These are phyloP conservation scores for Andrena bicolor DNA, from an alignment of 2,888 invertebrate species.

Conservation along the genomic window DNA sequence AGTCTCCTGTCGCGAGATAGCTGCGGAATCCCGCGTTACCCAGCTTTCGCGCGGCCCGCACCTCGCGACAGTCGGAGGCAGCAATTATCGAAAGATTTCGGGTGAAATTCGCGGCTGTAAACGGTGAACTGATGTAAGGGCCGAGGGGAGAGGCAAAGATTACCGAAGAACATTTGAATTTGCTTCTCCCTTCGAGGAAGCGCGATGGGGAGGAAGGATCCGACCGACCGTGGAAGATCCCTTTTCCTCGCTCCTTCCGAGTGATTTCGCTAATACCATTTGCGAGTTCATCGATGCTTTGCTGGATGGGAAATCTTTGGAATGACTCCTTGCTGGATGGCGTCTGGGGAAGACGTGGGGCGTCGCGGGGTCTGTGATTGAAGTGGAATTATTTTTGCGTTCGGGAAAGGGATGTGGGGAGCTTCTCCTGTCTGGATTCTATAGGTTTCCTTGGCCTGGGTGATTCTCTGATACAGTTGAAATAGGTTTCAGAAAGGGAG, in stretches of 20 bases:
- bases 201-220: background rate
- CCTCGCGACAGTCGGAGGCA: background rate
- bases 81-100: background rate
- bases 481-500: too few relatives aligned
- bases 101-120: background rate
- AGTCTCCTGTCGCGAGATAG: conserved; percentile 40
- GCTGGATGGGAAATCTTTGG: conserved; percentile 26
- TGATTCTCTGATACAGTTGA: too few relatives aligned
- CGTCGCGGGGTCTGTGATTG: conserved; percentile 22
- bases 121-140: background rate
- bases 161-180: conserved; percentile 2
- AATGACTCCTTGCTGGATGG: conserved; percentile 7
- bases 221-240: conserved; percentile 45
- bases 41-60: background rate
- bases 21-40: conserved; percentile 7
- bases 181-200: background rate
- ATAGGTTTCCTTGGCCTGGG: too few relatives aligned
- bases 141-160: background rate
- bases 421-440: background rate
- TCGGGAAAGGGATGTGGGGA: background rate
- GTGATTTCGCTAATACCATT: conserved; percentile 60
- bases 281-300: conserved; percentile 59
- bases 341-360: background rate
- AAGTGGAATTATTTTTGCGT: conserved; percentile 26
- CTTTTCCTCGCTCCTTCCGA: conserved; percentile 48